These are phyloP conservation scores for Lordiphosa stackelbergi DNA, from an alignment of 1,140 invertebrate genomes.

Conservation along the genomic window DNA sequence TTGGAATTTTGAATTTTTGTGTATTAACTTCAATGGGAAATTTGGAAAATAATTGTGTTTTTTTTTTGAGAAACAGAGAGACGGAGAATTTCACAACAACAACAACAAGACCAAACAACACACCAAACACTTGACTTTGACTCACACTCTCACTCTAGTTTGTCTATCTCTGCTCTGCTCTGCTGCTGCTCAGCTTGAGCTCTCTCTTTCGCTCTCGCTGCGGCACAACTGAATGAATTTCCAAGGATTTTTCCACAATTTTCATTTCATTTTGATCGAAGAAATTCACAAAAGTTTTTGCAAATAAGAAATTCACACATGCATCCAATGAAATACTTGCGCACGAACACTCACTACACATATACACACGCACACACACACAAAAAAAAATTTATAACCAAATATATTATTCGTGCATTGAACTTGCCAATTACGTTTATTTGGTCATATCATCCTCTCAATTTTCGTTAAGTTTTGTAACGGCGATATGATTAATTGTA, in stretches of 20 bases:
- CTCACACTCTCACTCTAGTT: constrained; percentile 39
- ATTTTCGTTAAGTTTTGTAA: constrained; percentile 4
- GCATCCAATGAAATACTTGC: constrained; percentile 14
- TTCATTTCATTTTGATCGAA: constrained; percentile 1
- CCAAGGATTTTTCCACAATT: constrained; percentile 30
- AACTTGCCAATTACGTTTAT: constrained; percentile 62
- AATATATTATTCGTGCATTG: constrained; percentile 73
- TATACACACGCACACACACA: constrained; percentile 15
- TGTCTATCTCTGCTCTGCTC: background rate
- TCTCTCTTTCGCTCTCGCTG: constrained; percentile 8
- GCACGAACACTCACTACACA: constrained; percentile 11
- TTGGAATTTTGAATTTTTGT: background rate
- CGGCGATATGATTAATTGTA: constrained; percentile 1
- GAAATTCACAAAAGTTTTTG: constrained; percentile 4
- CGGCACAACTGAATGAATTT: constrained; percentile 20
- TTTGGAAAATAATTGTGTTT: constrained; percentile 14
- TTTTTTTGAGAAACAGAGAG: constrained; percentile 21
- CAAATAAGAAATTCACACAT: constrained; percentile 31
- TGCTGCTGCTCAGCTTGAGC: background rate
- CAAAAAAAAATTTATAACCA: constrained; percentile 53
- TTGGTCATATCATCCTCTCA: constrained; percentile 14
- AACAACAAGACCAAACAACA: constrained; percentile 8
- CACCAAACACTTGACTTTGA: constrained; percentile 52
- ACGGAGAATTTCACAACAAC: constrained; percentile 62
- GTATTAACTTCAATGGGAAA: constrained; percentile 15